Conservation (phyloP, 2,113 vertebrate genomes). For the Ammodytes dubius region DNA sequence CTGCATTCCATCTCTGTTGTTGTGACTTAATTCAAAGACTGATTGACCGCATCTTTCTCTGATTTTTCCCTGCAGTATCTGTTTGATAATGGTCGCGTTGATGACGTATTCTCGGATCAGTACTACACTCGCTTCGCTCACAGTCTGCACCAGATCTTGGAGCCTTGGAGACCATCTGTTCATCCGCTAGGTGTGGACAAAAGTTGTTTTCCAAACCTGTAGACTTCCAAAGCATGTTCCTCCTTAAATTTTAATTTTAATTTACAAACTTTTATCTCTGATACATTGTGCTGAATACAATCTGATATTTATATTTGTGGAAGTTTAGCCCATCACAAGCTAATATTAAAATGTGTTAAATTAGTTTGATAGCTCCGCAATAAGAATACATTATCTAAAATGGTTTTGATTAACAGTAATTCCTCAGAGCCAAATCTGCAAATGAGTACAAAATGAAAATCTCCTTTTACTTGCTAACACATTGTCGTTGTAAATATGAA, state of each 20-base stretch:
- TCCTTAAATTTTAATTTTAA: not conserved
- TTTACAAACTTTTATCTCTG: not conserved
- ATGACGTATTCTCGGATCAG: conserved; percentile 88
- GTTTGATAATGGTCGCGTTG: conserved; percentile 83
- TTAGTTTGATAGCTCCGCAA: not conserved
- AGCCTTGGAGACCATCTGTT: conserved; percentile 92
- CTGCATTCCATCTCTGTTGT: not conserved
- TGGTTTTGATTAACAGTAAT: not conserved
- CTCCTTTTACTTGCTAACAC: not conserved
- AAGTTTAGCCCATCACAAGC: not conserved
- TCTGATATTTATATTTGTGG: not conserved
- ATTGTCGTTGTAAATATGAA: not conserved
- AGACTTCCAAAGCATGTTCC: not conserved
- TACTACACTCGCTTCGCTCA: conserved; percentile 88
- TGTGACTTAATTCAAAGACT: not conserved
- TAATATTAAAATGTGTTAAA: no score
- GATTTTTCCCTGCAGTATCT: conserved; percentile 79
- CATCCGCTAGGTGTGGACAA: conserved; percentile 92
- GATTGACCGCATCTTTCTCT: not conserved
- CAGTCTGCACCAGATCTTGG: conserved; percentile 95
- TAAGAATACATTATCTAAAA: no score
- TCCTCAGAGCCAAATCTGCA: not conserved
- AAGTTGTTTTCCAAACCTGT: not conserved
- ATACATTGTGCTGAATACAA: not conserved
- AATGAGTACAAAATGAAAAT: not conserved